Percentiles rank a stretch among this genome's conserved stretches.
phyloP scores from a whole-genome alignment of 2,113 vertebrate species.

The Psittacara wagleri region DNA sequence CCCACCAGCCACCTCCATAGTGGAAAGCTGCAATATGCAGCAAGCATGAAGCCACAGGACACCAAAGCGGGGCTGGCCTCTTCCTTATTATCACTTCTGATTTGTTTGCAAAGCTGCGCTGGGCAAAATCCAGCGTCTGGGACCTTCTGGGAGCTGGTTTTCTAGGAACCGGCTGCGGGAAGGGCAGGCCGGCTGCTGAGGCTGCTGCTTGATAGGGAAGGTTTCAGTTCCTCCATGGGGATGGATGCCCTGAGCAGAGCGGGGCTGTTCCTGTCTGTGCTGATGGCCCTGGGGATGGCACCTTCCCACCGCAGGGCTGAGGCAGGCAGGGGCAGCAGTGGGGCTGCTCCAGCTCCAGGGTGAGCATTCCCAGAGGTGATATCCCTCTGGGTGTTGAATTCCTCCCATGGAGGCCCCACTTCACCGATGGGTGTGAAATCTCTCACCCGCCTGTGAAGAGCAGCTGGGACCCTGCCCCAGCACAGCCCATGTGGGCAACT shows the following conservation, averaged over 20 bases:
- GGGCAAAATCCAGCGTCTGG: background rate
- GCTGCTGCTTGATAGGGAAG: background rate
- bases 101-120: constrained; percentile 5
- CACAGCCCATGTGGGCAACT: background rate
- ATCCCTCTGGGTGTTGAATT: background rate
- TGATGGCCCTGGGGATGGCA: background rate
- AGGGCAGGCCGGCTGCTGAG: background rate
- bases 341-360: background rate
- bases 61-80: background rate
- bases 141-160: background rate
- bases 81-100: background rate
- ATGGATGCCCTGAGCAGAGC: accelerated
- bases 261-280: background rate
- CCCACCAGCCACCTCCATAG: accelerated
- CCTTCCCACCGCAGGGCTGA: background rate
- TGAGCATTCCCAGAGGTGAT: background rate
- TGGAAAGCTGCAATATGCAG: background rate
- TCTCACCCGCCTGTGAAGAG: background rate
- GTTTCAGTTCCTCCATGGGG: background rate
- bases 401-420: background rate
- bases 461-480: background rate
- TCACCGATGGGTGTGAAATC: background rate
- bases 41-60: background rate
- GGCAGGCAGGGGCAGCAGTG: background rate
- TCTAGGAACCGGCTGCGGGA: background rate